A percentile compares a stretch with the other conserved stretches of the same genome.
These are phyloP conservation scores for Megaleporinus macrocephalus DNA, from an alignment of 2,113 vertebrate genomes.

Conservation along the genomic window DNA sequence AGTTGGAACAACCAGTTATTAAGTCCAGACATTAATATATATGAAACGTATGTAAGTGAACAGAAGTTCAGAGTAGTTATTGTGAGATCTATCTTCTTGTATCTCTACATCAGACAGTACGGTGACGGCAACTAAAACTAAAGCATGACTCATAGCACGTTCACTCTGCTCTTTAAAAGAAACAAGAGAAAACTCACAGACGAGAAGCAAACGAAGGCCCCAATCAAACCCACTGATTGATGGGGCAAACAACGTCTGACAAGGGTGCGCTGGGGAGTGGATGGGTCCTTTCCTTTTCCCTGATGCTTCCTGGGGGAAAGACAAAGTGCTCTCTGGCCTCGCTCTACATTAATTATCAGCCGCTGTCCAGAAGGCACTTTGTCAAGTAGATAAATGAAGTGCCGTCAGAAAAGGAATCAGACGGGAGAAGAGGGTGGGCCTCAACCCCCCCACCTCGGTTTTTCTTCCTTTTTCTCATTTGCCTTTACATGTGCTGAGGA, in stretches of 20 bases:
- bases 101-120: too few relatives aligned
- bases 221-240: constrained; percentile 61
- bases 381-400: constrained; percentile 76
- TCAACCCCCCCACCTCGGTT: constrained; percentile 49
- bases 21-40: too few relatives aligned
- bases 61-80: neutral
- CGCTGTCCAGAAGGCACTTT: constrained; percentile 72
- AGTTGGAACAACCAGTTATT: too few relatives aligned
- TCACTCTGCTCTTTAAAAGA: constrained; percentile 40
- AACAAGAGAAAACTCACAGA: constrained; percentile 24
- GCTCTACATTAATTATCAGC: constrained; percentile 75
- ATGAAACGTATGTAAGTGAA: neutral
- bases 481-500: constrained; percentile 31
- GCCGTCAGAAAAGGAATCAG: constrained; percentile 67
- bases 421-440: constrained; percentile 59
- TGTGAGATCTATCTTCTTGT: too few relatives aligned
- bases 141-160: neutral
- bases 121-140: neutral
- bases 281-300: constrained; percentile 55
- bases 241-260: constrained; percentile 56
- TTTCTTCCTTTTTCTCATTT: constrained; percentile 37
- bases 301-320: constrained; percentile 67
- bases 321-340: constrained; percentile 68
- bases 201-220: constrained; percentile 44
- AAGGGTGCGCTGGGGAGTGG: constrained; percentile 43